Evolutionary conservation across 2,888 invertebrate genomes (phyloP).

Genomic region (Perdita meconis): DNA sequence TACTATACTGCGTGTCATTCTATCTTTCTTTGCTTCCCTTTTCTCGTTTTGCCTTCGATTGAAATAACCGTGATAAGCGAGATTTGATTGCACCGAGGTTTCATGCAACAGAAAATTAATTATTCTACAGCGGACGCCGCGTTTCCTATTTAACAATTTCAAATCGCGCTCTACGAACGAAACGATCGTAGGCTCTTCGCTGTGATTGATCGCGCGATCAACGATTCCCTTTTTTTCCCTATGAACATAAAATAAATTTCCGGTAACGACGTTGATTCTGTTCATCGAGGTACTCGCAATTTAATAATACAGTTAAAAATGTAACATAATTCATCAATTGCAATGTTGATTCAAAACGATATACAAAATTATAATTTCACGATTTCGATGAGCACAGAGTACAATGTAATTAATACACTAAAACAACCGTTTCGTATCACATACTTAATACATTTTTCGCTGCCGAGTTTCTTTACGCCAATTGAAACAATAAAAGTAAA

Average conservation of each 20-base stretch:
- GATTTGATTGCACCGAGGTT: conserved; percentile 73
- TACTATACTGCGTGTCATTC: conserved; percentile 22
- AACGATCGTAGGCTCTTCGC: not conserved
- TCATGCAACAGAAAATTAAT: conserved; percentile 37
- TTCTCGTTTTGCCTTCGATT: conserved; percentile 63
- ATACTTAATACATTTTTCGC: not conserved
- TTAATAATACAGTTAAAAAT: not conserved
- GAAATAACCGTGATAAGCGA: conserved; percentile 51
- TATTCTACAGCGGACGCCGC: conserved; percentile 15
- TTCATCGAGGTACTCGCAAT: not conserved
- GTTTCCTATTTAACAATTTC: conserved; percentile 47
- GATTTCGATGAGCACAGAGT: not conserved
- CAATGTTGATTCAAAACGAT: not conserved
- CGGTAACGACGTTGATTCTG: not conserved
- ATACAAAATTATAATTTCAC: not conserved
- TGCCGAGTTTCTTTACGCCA: not conserved
- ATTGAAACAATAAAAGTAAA: conserved; percentile 12
- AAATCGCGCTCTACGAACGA: conserved; percentile 7
- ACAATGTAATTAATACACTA: conserved; percentile 7
- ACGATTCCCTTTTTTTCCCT: not conserved
- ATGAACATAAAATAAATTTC: not conserved
- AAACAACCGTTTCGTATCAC: not conserved
- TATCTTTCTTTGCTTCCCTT: not conserved
- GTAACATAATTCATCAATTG: not conserved
- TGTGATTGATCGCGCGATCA: conserved; percentile 1